phyloP scores from a whole-genome alignment of 2,888 invertebrate genomes.

The Polia nebulosa region DNA sequence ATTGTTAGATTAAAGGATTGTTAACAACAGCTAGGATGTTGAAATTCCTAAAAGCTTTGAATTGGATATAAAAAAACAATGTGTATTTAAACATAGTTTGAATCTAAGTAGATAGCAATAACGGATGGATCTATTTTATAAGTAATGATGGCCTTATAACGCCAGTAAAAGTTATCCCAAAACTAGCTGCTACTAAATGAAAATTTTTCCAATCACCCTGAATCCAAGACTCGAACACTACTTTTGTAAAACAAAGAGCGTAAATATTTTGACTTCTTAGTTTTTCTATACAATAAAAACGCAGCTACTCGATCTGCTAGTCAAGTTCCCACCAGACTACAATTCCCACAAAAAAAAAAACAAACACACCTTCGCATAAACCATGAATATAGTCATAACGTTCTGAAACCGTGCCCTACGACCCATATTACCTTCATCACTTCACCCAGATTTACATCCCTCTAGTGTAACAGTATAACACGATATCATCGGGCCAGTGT shows the following conservation, averaged over 20 bases:
- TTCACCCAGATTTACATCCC: slow-evolving; percentile 60
- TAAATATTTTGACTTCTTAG: too few relatives aligned
- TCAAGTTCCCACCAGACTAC: slow-evolving; percentile 6
- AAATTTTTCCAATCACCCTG: not conserved
- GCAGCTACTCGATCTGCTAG: not conserved
- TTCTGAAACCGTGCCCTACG: slow-evolving; percentile 36
- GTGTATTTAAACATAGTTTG: not conserved
- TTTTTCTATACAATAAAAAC: too few relatives aligned
- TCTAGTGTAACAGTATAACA: slow-evolving; percentile 46
- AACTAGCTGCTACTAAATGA: too few relatives aligned
- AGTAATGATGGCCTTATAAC: too few relatives aligned
- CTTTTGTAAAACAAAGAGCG: not conserved
- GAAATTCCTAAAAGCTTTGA: slow-evolving; percentile 11
- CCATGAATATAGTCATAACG: slow-evolving; percentile 56
- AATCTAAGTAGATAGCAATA: not conserved
- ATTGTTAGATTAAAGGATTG: slow-evolving; percentile 1
- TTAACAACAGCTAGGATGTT: not conserved
- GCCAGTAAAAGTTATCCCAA: not conserved
- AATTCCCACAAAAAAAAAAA: slow-evolving; percentile 27
- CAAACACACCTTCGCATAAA: slow-evolving; percentile 41
- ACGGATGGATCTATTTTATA: too few relatives aligned
- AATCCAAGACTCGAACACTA: not conserved
- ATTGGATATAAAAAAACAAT: not conserved
- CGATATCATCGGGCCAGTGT: slow-evolving; percentile 70
- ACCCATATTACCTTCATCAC: slow-evolving; percentile 60